Conservation (phyloP, 1,140 invertebrate species). For the Magallana ariakensis region DNA sequence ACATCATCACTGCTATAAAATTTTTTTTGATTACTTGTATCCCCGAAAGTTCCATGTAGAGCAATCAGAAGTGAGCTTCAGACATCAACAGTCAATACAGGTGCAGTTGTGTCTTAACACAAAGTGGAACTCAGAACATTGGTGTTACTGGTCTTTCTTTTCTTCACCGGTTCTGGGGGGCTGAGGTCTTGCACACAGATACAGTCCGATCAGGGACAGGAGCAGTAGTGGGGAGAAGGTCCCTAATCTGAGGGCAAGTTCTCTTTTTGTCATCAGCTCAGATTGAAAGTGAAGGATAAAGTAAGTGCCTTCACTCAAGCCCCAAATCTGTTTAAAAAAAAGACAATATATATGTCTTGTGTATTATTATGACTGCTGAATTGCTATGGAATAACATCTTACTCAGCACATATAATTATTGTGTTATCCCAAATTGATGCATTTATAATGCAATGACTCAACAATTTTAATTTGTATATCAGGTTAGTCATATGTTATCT, state of each 20-base stretch:
- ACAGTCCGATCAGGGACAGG: constrained; percentile 28
- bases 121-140: too few relatives aligned
- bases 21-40: too few relatives aligned
- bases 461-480: neutral
- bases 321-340: constrained; percentile 12
- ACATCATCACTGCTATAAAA: too few relatives aligned
- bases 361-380: too few relatives aligned
- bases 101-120: too few relatives aligned
- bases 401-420: too few relatives aligned
- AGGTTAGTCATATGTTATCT: neutral
- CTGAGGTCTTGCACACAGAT: constrained; percentile 5
- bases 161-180: neutral
- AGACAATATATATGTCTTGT: neutral
- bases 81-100: too few relatives aligned
- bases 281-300: constrained; percentile 20
- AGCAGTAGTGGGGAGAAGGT: constrained; percentile 22
- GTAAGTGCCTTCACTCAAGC: neutral
- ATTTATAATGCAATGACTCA: neutral
- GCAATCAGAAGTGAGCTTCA: too few relatives aligned
- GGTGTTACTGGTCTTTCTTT: constrained; percentile 12
- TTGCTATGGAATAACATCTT: too few relatives aligned
- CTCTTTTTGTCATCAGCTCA: neutral
- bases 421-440: neutral
- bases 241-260: neutral
- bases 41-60: too few relatives aligned